phyloP scores from a whole-genome alignment of 2,888 invertebrate genomes.

The Seladonia tumulorum region DNA sequence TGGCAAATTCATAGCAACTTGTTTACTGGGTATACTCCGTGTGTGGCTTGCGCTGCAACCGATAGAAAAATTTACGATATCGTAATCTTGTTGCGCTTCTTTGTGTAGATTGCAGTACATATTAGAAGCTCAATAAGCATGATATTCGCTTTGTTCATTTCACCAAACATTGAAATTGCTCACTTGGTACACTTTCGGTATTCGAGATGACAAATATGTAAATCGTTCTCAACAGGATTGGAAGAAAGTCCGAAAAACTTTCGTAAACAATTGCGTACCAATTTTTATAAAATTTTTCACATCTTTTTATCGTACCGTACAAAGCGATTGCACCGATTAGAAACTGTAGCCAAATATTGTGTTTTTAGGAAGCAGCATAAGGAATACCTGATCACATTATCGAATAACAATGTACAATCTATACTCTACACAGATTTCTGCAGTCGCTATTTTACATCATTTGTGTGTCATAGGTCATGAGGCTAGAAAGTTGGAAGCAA shows the following conservation, averaged over 20 bases:
- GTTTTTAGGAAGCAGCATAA: not conserved
- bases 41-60: not conserved
- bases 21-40: too few relatives aligned
- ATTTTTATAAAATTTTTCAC: not conserved
- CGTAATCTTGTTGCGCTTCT: not conserved
- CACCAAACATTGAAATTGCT: not conserved
- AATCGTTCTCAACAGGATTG: not conserved
- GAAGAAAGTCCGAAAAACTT: not conserved
- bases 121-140: constrained; percentile 6
- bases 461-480: constrained; percentile 87
- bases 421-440: not conserved
- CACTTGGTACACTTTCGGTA: not conserved
- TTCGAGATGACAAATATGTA: not conserved
- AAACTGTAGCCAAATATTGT: constrained; percentile 19
- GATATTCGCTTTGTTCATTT: not conserved
- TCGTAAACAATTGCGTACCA: not conserved
- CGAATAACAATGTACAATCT: constrained; percentile 8
- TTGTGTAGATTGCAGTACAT: not conserved
- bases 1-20: too few relatives aligned
- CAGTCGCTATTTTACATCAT: not conserved
- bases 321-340: constrained; percentile 12
- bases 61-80: not conserved
- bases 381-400: not conserved
- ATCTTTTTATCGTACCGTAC: not conserved
- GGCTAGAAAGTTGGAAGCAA: constrained; percentile 88